Conservation (phyloP, 2,888 invertebrate genomes). For the Parnassius glacialis region DNA sequence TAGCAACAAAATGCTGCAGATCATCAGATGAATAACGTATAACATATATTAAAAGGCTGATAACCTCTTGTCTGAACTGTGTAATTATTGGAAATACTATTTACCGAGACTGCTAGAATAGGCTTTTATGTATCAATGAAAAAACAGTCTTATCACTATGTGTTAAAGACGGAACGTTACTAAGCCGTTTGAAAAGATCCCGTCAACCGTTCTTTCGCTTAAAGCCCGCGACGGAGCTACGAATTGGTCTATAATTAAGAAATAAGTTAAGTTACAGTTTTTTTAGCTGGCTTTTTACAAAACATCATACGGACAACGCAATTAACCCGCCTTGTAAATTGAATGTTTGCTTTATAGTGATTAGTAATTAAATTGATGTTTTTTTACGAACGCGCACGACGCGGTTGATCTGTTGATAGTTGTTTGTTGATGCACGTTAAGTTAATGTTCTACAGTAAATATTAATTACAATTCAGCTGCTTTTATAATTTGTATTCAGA, state of each 20-base stretch:
- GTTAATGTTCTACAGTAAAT: conserved; percentile 57
- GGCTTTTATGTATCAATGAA: conserved; percentile 29
- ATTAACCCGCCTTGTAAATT: conserved; percentile 80
- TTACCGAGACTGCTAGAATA: conserved; percentile 55
- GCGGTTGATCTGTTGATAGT: conserved; percentile 62
- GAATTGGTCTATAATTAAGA: conserved; percentile 81
- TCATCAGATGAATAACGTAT: conserved; percentile 57
- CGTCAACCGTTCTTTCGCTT: conserved; percentile 54
- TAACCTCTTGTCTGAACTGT: conserved; percentile 72
- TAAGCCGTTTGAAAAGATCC: conserved; percentile 42
- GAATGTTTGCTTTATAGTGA: conserved; percentile 81
- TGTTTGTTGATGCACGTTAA: conserved; percentile 56
- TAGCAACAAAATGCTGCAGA: conserved; percentile 39
- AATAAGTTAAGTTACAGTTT: conserved; percentile 80
- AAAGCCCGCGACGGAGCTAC: conserved; percentile 69
- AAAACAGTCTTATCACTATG: conserved; percentile 40
- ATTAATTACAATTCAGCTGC: conserved; percentile 50
- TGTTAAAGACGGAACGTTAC: conserved; percentile 41
- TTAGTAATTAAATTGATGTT: conserved; percentile 77
- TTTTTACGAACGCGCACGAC: conserved; percentile 62
- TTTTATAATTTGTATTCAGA: conserved; percentile 32
- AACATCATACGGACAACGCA: conserved; percentile 69
- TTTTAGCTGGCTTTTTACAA: conserved; percentile 74
- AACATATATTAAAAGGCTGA: conserved; percentile 72
- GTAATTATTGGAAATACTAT: conserved; percentile 76